Percentiles rank a stretch among this genome's conserved stretches.
Evolutionary conservation across 2,888 invertebrate species (phyloP).

Genomic region (Deilephila elpenor): DNA sequence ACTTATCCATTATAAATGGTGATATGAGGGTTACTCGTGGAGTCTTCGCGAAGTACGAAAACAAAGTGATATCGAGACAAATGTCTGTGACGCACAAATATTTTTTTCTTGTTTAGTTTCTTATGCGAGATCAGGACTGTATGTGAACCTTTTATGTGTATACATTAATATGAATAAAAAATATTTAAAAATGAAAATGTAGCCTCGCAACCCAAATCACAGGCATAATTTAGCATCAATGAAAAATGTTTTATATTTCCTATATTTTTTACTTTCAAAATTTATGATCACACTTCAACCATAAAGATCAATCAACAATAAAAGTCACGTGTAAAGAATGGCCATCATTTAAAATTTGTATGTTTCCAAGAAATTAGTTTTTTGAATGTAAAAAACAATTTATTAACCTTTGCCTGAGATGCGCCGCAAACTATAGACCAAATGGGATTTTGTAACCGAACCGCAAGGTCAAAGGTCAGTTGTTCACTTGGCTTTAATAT

Average conservation of each 20-base stretch:
- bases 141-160: too few relatives aligned
- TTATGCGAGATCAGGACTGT: too few relatives aligned
- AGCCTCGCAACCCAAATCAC: too few relatives aligned
- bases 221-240: too few relatives aligned
- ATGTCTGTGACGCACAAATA: too few relatives aligned
- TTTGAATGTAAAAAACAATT: not conserved
- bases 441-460: conserved; percentile 7
- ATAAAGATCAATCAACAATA: conserved; percentile 20
- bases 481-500: not conserved
- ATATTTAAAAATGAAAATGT: too few relatives aligned
- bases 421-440: not conserved
- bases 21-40: too few relatives aligned
- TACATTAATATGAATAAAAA: too few relatives aligned
- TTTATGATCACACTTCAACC: not conserved
- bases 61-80: too few relatives aligned
- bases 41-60: too few relatives aligned
- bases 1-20: too few relatives aligned
- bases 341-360: conserved; percentile 6
- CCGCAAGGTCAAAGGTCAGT: conserved; percentile 18
- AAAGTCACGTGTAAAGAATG: conserved; percentile 14
- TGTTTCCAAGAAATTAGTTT: not conserved
- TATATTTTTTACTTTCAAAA: not conserved
- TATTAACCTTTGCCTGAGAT: not conserved
- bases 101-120: too few relatives aligned
- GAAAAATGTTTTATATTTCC: not conserved